These are phyloP conservation scores for Argyra leucocephala DNA, from an alignment of 2,888 invertebrate genomes.

Conservation along the genomic window DNA sequence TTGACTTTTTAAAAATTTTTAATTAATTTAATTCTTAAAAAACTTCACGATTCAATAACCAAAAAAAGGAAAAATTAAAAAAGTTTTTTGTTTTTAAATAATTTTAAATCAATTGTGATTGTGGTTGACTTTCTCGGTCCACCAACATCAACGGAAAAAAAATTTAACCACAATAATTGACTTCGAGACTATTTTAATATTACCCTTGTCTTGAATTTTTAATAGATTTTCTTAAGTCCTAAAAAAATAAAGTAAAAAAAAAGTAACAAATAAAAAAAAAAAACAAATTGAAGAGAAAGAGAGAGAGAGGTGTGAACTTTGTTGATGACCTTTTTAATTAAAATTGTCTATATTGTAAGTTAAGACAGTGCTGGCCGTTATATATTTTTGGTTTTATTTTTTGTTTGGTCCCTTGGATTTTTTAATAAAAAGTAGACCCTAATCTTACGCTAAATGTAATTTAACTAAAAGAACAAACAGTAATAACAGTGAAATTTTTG, in stretches of 20 bases:
- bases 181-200: neutral
- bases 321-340: neutral
- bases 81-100: too few relatives aligned
- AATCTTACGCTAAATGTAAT: neutral
- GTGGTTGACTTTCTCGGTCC: too few relatives aligned
- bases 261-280: neutral
- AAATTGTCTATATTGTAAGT: neutral
- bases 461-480: neutral
- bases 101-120: too few relatives aligned
- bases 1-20: too few relatives aligned
- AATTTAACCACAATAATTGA: neutral
- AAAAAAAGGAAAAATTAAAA: too few relatives aligned
- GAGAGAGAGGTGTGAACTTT: neutral
- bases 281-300: too few relatives aligned
- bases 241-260: neutral
- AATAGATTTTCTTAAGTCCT: neutral
- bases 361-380: too few relatives aligned
- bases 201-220: neutral
- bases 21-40: neutral
- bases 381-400: too few relatives aligned
- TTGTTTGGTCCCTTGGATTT: too few relatives aligned
- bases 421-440: neutral
- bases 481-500: too few relatives aligned
- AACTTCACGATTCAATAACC: neutral
- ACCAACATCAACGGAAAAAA: too few relatives aligned